These are phyloP conservation scores for Cremastinae sp. DNA, from an alignment of 2,888 invertebrate species.

Conservation along the genomic window DNA sequence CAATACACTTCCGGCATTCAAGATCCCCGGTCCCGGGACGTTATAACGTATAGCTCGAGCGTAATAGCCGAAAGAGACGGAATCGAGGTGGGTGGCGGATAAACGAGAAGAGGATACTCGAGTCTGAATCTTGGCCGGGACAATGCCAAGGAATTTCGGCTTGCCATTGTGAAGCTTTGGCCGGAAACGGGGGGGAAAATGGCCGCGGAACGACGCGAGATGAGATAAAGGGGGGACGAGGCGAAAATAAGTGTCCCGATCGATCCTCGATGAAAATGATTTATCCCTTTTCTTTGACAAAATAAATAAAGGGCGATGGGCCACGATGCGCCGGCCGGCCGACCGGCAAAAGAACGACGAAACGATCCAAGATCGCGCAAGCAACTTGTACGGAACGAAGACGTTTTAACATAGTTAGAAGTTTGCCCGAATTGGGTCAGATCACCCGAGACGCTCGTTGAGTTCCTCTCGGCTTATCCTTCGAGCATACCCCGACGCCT, in stretches of 20 bases:
- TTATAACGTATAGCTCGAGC: constrained; percentile 46
- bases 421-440: constrained; percentile 72
- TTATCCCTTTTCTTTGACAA: constrained; percentile 71
- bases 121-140: constrained; percentile 47
- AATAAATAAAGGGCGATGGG: constrained; percentile 18
- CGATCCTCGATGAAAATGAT: constrained; percentile 66
- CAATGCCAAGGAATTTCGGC: constrained; percentile 56
- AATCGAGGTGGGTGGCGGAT: not conserved
- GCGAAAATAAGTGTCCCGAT: constrained; percentile 26
- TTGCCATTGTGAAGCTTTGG: constrained; percentile 40
- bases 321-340: constrained; percentile 42
- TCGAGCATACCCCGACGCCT: constrained; percentile 1
- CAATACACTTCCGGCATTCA: constrained; percentile 55
- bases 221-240: not conserved
- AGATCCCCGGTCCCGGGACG: constrained; percentile 32
- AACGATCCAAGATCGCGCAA: constrained; percentile 41
- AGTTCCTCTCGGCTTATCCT: constrained; percentile 51
- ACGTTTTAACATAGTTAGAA: constrained; percentile 73
- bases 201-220: not conserved
- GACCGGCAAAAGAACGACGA: not conserved
- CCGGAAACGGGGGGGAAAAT: constrained; percentile 5
- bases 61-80: constrained; percentile 13
- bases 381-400: constrained; percentile 66
- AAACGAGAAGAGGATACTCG: not conserved
- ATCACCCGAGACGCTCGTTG: constrained; percentile 64